A percentile compares a stretch with the other conserved stretches of the same genome.
These are phyloP conservation scores for Synchiropus splendidus DNA, from an alignment of 2,113 vertebrate species.

Conservation along the genomic window DNA sequence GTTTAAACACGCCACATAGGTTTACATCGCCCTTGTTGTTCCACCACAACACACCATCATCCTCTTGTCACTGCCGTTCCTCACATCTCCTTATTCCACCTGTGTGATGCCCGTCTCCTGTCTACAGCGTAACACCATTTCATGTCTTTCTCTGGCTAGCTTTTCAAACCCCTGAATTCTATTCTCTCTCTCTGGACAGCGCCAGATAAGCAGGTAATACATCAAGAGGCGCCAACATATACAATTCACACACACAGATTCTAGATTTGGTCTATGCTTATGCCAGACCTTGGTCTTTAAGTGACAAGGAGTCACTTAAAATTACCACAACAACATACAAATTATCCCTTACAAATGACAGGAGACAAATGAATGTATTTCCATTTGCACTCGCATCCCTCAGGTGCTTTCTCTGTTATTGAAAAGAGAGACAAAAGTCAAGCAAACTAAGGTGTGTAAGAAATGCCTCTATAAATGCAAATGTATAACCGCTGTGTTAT, in stretches of 20 bases:
- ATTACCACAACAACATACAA: neutral
- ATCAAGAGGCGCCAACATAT: neutral
- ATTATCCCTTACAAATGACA: neutral
- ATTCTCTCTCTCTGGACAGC: neutral
- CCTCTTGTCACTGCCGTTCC: neutral
- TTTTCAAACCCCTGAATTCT: neutral
- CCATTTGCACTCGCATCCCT: neutral
- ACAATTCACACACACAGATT: no score
- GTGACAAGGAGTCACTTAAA: neutral
- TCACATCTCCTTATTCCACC: neutral
- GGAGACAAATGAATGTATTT: neutral
- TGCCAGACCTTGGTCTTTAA: neutral
- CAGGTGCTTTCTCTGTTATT: neutral
- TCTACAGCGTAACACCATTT: neutral
- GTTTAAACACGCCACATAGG: neutral
- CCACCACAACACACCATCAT: neutral
- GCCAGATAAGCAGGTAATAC: conserved; percentile 1
- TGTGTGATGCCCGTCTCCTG: neutral
- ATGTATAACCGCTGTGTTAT: neutral
- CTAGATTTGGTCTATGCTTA: no score
- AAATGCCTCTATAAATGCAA: neutral
- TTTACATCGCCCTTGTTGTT: neutral
- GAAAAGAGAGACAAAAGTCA: neutral
- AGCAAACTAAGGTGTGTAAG: neutral
- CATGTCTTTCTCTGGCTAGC: neutral